A percentile compares a stretch with the other conserved stretches of the same genome.
These are phyloP conservation scores for Allobates femoralis DNA, from an alignment of 2,797 vertebrate species.

Conservation along the genomic window DNA sequence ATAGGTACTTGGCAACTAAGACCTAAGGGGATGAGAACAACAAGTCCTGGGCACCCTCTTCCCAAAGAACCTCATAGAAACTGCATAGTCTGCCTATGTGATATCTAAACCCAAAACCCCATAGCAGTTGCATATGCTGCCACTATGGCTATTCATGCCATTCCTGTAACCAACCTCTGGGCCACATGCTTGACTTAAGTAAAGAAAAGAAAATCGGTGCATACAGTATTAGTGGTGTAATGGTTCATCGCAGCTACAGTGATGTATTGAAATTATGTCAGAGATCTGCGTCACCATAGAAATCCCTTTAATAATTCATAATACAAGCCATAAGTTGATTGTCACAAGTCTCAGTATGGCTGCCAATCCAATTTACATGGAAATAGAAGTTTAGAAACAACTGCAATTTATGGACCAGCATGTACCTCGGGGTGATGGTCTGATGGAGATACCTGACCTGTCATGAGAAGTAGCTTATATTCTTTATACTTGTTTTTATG, in stretches of 20 bases:
- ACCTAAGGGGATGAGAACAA: no score
- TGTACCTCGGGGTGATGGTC: neutral
- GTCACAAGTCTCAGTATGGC: neutral
- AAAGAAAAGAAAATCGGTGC: neutral
- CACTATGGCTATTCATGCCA: no score
- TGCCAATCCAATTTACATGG: neutral
- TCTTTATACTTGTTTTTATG: slow-evolving; percentile 1
- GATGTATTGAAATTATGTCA: neutral
- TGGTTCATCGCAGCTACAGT: neutral
- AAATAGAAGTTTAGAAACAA: neutral
- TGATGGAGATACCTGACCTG: neutral
- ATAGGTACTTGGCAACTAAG: no score
- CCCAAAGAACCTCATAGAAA: no score
- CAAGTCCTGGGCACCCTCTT: no score
- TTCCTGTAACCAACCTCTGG: neutral
- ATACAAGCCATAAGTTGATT: neutral
- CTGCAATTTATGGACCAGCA: neutral
- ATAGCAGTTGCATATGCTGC: no score
- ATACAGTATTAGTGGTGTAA: neutral
- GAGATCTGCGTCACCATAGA: neutral
- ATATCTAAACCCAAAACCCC: no score
- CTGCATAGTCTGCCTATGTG: no score
- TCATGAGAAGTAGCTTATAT: neutral
- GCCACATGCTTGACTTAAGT: neutral
- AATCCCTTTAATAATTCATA: slow-evolving; percentile 5